phyloP scores from a whole-genome alignment of 2,797 vertebrate species.

The Myotis pilosus region DNA sequence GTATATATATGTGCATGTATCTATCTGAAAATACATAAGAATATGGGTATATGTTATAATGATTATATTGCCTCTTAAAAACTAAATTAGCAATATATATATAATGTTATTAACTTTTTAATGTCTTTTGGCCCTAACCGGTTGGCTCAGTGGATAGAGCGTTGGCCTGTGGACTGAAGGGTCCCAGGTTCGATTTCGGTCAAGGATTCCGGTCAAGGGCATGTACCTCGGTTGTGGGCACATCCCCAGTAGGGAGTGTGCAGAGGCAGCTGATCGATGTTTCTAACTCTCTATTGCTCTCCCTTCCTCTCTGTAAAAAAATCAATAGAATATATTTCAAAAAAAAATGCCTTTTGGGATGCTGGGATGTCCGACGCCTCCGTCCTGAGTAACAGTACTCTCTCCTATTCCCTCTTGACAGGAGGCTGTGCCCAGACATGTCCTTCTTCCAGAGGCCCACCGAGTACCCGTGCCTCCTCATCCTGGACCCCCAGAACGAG shows the following conservation, averaged over 20 bases:
- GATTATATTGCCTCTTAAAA: background rate
- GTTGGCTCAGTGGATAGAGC: too few species aligned
- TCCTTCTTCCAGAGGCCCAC: conserved; percentile 98
- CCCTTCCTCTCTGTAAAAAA: too few species aligned
- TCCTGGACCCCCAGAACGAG: conserved; percentile 96
- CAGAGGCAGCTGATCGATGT: too few species aligned
- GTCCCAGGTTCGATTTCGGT: too few species aligned
- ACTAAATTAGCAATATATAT: background rate
- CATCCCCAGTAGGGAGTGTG: too few species aligned
- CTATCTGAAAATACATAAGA: background rate
- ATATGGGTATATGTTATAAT: background rate
- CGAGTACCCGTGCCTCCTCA: conserved; percentile 94
- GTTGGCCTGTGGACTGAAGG: too few species aligned
- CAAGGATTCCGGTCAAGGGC: too few species aligned
- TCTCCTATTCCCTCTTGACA: conserved; percentile 71
- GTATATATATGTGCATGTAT: accelerated
- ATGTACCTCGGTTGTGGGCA: too few species aligned
- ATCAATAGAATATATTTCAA: too few species aligned
- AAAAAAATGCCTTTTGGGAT: background rate
- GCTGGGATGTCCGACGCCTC: background rate
- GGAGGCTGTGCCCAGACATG: conserved; percentile 97
- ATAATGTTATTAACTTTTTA: background rate
- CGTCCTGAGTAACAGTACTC: background rate
- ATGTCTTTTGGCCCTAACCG: too few species aligned
- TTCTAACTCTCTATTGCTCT: too few species aligned